phyloP scores from a whole-genome alignment of 2,797 vertebrate species.

The Oreortyx pictus region DNA sequence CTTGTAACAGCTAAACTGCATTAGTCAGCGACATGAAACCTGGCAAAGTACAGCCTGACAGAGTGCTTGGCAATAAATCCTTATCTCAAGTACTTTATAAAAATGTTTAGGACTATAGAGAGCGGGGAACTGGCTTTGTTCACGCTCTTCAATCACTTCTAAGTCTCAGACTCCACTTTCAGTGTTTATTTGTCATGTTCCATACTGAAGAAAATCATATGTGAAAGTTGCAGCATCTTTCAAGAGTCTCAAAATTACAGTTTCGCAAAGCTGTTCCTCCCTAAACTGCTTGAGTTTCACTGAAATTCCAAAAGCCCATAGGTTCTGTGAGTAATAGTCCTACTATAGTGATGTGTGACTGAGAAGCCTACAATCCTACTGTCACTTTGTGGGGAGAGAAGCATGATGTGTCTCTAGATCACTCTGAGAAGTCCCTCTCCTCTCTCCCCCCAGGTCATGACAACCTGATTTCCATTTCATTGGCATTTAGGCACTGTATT shows the following conservation, averaged over 20 bases:
- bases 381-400: background rate
- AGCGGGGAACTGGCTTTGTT: background rate
- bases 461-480: background rate
- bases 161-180: background rate
- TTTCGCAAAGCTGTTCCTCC: background rate
- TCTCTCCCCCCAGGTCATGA: background rate
- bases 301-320: fast-evolving
- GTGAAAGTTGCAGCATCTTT: fast-evolving
- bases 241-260: background rate
- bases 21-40: conserved; percentile 28
- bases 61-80: background rate
- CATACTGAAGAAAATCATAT: fast-evolving
- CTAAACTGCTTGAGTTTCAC: fast-evolving
- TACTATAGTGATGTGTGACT: fast-evolving
- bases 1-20: background rate
- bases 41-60: background rate
- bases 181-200: no score
- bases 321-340: background rate
- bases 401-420: background rate
- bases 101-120: background rate
- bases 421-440: background rate
- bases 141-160: background rate
- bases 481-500: background rate
- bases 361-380: background rate
- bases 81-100: background rate